A percentile compares a stretch with the other conserved stretches of the same genome.
These are phyloP conservation scores for Thunnus albacares DNA, from an alignment of 2,797 vertebrate genomes.

Conservation along the genomic window DNA sequence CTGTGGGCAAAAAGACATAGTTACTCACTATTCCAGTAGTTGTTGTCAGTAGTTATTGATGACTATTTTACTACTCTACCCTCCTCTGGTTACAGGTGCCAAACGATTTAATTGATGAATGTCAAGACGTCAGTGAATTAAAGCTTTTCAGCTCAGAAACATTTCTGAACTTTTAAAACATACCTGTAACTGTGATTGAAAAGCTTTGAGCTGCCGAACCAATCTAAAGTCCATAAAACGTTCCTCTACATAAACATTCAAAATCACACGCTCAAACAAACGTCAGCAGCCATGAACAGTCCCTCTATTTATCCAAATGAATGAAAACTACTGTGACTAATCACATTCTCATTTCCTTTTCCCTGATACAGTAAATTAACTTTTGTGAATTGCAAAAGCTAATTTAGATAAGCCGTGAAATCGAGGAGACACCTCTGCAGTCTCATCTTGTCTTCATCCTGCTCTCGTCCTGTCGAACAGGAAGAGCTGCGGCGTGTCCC, in stretches of 20 bases:
- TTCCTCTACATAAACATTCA: conserved; percentile 1
- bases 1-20: no score
- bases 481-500: background rate
- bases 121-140: no score
- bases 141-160: background rate
- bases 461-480: background rate
- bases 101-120: no score
- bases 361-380: conserved; percentile 69
- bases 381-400: conserved; percentile 62
- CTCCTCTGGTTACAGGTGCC: no score
- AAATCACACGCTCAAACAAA: background rate
- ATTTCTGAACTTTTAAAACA: background rate
- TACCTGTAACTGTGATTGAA: background rate
- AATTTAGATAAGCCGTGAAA: conserved; percentile 75
- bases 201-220: background rate
- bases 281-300: conserved; percentile 7
- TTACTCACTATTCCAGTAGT: no score
- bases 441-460: conserved; percentile 6
- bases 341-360: conserved; percentile 55
- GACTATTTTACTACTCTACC: no score
- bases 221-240: background rate
- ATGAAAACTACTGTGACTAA: conserved; percentile 52
- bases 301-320: conserved; percentile 33
- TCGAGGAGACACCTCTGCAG: conserved; percentile 22
- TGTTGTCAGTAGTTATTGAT: no score